A percentile compares a stretch with the other conserved stretches of the same genome.
These are phyloP conservation scores for Pavo muticus DNA, from an alignment of 2,113 vertebrate genomes.

Conservation along the genomic window DNA sequence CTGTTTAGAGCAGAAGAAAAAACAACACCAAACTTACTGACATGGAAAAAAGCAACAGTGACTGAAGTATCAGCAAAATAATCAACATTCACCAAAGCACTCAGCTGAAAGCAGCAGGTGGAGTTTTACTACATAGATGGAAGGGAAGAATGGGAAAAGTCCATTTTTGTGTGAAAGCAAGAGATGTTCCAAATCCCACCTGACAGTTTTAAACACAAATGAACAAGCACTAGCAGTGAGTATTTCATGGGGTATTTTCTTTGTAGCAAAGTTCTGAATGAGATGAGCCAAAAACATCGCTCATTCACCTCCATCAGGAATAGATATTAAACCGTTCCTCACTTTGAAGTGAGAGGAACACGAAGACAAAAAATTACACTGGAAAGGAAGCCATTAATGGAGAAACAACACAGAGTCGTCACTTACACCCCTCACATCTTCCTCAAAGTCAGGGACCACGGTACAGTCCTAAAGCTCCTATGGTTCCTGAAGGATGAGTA, in stretches of 20 bases:
- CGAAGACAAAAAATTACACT: neutral
- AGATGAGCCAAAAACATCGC: neutral
- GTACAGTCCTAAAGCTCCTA: neutral
- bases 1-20: conserved; percentile 72
- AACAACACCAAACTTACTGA: neutral
- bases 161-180: neutral
- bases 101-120: neutral
- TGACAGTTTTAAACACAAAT: neutral
- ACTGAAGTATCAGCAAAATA: neutral
- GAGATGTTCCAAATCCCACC: neutral
- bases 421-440: neutral
- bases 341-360: neutral
- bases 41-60: neutral
- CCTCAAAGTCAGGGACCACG: neutral
- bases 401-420: neutral
- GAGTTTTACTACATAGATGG: neutral
- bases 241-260: neutral
- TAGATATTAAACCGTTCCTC: neutral
- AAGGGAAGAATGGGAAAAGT: neutral
- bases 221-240: too few species aligned
- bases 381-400: neutral
- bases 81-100: neutral
- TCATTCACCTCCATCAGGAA: neutral
- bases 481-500: neutral
- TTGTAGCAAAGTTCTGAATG: neutral